A percentile compares a stretch with the other conserved stretches of the same genome.
Conservation (phyloP, 2,113 vertebrate genomes). For the Oreocharis arfaki region DNA sequence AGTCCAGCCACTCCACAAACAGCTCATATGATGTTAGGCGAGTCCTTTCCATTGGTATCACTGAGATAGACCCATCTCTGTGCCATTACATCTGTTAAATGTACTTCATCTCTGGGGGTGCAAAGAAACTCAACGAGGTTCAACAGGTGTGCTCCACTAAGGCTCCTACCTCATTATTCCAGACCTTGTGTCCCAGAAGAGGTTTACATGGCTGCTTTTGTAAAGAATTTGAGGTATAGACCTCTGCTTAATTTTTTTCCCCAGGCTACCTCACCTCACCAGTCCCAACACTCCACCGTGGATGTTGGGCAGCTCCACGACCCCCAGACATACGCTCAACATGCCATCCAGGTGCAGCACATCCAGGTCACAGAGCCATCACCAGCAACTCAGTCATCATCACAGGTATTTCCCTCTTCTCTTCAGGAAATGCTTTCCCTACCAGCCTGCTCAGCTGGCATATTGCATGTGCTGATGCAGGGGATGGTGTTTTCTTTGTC, state of each 20-base stretch:
- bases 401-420: slow-evolving; percentile 75
- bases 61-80: background rate
- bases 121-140: background rate
- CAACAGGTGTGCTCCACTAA: background rate
- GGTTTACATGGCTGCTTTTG: background rate
- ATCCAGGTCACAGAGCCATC: slow-evolving; percentile 90
- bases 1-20: background rate
- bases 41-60: background rate
- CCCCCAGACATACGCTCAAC: slow-evolving; percentile 90
- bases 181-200: background rate
- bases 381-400: slow-evolving; percentile 52
- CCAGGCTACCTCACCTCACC: slow-evolving; percentile 89
- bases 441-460: background rate
- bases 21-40: background rate
- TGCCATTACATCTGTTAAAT: background rate
- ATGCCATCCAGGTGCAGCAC: slow-evolving; percentile 97
- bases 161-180: background rate
- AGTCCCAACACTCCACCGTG: slow-evolving; percentile 90
- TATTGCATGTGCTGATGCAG: background rate
- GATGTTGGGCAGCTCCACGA: slow-evolving; percentile 95
- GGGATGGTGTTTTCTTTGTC: background rate
- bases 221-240: background rate
- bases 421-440: background rate
- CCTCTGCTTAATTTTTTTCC: background rate
- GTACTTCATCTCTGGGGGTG: background rate